These are phyloP conservation scores for Dicrurus megarhynchus DNA, from an alignment of 2,113 vertebrate genomes.

Conservation along the genomic window DNA sequence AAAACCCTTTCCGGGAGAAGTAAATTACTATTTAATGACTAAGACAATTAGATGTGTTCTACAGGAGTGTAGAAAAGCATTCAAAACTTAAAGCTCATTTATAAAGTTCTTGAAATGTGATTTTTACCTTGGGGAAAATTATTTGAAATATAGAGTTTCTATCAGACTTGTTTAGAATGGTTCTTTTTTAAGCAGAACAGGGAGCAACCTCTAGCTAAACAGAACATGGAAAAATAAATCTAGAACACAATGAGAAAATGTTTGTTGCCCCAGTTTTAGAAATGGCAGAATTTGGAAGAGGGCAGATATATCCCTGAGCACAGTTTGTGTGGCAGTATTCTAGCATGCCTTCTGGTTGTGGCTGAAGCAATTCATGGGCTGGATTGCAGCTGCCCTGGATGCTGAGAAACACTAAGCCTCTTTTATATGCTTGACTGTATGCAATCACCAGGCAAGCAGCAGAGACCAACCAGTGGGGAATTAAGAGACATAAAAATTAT, in stretches of 20 bases:
- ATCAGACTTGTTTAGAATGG: not conserved
- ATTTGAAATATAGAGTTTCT: not conserved
- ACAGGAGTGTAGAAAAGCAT: not conserved
- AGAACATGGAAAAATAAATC: not conserved
- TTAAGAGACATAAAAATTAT: not conserved
- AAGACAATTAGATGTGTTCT: not conserved
- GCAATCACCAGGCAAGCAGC: not conserved
- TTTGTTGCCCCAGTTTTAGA: not conserved
- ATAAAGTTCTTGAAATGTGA: not conserved
- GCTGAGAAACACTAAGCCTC: not conserved
- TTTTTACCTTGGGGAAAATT: not conserved
- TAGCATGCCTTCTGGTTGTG: not conserved
- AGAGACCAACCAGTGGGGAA: not conserved
- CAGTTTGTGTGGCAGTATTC: not conserved
- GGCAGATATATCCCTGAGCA: not conserved
- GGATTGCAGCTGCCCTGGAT: not conserved
- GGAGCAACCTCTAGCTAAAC: not conserved
- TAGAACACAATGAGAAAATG: not conserved
- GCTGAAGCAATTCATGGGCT: not conserved
- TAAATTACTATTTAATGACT: not conserved
- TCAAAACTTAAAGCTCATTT: slow-evolving; percentile 3
- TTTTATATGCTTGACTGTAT: not conserved
- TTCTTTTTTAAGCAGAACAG: not conserved
- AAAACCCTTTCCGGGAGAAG: not conserved
- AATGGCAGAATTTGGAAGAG: not conserved